Percentiles rank a stretch among this genome's conserved stretches.
These are phyloP conservation scores for Mormyrus hasselquistii DNA, from an alignment of 2,797 vertebrate genomes.

Conservation along the genomic window DNA sequence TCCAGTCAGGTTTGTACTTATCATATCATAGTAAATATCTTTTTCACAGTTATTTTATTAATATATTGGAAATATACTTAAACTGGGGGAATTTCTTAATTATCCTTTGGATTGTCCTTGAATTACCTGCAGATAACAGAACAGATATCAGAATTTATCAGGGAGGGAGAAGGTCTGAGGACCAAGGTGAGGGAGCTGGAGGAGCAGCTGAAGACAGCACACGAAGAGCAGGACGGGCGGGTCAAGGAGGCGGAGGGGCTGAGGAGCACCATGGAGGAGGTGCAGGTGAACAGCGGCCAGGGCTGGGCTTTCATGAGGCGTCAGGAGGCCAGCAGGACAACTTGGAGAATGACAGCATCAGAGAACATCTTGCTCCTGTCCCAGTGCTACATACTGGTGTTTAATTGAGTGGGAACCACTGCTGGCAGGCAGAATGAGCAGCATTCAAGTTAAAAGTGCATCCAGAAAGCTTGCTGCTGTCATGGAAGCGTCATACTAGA, in stretches of 20 bases:
- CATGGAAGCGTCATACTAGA: background rate
- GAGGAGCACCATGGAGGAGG: conserved; percentile 39
- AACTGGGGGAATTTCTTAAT: background rate
- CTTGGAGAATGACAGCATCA: background rate
- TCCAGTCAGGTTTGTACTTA: background rate
- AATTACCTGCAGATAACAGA: conserved; percentile 53
- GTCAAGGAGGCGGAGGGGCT: conserved; percentile 34
- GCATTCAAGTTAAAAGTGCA: background rate
- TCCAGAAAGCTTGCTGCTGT: background rate
- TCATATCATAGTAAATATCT: background rate
- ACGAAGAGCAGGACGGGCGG: conserved; percentile 29
- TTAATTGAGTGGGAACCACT: background rate
- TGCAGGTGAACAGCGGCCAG: conserved; percentile 56
- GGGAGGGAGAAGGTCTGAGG: conserved; percentile 40
- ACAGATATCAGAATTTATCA: conserved; percentile 44
- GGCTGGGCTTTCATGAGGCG: background rate
- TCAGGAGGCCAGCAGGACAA: background rate
- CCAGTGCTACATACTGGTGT: background rate
- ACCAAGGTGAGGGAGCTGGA: conserved; percentile 46
- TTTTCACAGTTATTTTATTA: background rate
- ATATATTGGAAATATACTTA: background rate
- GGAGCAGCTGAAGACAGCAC: conserved; percentile 37
- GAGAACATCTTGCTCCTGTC: no score
- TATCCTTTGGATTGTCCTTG: background rate
- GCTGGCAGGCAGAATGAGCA: background rate